Conservation (phyloP, 2,113 vertebrate genomes). For the Cavia aperea region DNA sequence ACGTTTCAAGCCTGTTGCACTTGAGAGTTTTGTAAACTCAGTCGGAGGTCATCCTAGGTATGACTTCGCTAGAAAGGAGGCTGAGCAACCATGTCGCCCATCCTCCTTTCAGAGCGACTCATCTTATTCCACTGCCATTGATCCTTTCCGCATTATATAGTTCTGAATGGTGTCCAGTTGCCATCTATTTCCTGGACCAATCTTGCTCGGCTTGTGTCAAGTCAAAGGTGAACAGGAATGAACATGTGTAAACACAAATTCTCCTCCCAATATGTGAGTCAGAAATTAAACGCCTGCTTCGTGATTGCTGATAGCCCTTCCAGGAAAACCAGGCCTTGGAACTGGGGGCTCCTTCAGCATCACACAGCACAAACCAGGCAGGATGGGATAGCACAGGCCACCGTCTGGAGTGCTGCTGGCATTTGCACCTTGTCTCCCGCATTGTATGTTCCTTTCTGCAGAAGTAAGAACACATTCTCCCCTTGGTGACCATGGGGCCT, state of each 20-base stretch:
- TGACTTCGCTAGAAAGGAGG: neutral
- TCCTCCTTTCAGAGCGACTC: neutral
- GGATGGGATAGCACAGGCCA: no score
- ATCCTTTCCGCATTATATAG: neutral
- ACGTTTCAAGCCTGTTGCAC: neutral
- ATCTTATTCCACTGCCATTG: neutral
- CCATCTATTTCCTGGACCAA: neutral
- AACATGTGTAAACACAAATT: neutral
- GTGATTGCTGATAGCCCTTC: neutral
- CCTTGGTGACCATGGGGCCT: neutral
- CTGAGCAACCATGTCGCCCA: neutral
- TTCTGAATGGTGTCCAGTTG: neutral
- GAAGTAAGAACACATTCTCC: neutral
- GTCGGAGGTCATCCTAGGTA: neutral
- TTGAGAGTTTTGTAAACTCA: neutral
- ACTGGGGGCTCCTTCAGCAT: neutral
- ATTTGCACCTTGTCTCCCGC: neutral
- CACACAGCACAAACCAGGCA: neutral
- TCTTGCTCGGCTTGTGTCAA: slow-evolving; percentile 12
- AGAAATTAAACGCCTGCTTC: neutral
- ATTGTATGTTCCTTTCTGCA: neutral
- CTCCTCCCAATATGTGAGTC: neutral
- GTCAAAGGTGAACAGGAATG: neutral
- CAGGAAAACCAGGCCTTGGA: neutral
- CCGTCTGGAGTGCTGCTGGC: neutral